These are phyloP conservation scores for Vireo griseus DNA, from an alignment of 2,797 vertebrate genomes.

Conservation along the genomic window DNA sequence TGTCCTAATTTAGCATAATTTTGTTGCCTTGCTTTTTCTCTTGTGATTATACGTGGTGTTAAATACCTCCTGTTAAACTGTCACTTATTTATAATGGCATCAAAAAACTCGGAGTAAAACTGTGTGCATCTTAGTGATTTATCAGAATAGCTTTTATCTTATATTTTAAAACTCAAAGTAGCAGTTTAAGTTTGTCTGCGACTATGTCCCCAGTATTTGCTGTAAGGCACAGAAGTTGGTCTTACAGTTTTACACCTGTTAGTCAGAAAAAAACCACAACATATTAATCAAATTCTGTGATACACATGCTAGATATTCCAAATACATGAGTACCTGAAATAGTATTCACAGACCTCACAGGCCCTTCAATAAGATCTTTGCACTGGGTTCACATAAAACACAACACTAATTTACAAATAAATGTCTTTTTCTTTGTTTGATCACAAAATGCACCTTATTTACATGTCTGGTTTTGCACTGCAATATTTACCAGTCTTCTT, in stretches of 20 bases:
- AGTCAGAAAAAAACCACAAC: not conserved
- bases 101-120: not conserved
- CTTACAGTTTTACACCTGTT: not conserved
- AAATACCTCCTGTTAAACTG: not conserved
- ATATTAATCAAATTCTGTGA: not conserved
- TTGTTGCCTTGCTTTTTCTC: not conserved
- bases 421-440: conserved; percentile 74
- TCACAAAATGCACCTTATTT: conserved; percentile 79
- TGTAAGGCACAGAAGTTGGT: not conserved
- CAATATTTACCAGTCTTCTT: conserved; percentile 76
- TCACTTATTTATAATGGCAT: not conserved
- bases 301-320: not conserved
- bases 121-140: not conserved
- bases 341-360: not conserved
- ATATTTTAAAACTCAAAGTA: not conserved
- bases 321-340: not conserved
- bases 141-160: not conserved
- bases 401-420: conserved; percentile 86
- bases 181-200: not conserved
- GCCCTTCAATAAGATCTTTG: conserved; percentile 65
- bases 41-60: not conserved
- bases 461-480: conserved; percentile 77
- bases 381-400: conserved; percentile 85
- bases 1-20: not conserved
- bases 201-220: fast-evolving